A percentile compares a stretch with the other conserved stretches of the same genome.
These are phyloP conservation scores for Exephanes ischioxanthus DNA, from an alignment of 2,888 invertebrate genomes.

Conservation along the genomic window DNA sequence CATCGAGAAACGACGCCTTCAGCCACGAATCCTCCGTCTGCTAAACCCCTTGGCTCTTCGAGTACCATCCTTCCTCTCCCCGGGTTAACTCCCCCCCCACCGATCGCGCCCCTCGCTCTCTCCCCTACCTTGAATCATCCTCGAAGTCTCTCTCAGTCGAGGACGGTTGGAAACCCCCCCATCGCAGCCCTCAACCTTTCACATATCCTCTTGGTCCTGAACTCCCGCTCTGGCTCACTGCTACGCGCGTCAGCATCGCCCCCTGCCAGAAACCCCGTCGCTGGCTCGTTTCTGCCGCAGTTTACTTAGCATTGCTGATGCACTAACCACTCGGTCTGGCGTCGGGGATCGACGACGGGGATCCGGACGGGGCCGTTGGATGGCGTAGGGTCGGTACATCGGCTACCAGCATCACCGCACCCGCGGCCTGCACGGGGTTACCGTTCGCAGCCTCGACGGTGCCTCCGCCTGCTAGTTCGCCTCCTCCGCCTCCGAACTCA, in stretches of 20 bases:
- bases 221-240: conserved; percentile 10
- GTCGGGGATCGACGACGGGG: conserved; percentile 37
- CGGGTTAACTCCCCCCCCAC: conserved; percentile 12
- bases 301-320: conserved; percentile 84
- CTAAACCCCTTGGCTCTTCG: conserved; percentile 43
- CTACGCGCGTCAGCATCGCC: conserved; percentile 42
- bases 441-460: conserved; percentile 42
- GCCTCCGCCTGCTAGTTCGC: conserved; percentile 11
- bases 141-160: conserved; percentile 35
- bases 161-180: background rate
- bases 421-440: conserved; percentile 3
- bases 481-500: conserved; percentile 68
- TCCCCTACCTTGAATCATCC: conserved; percentile 53
- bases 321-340: conserved; percentile 75
- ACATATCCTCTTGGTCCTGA: conserved; percentile 37
- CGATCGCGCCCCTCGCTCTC: background rate
- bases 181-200: conserved; percentile 30
- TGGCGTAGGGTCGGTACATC: conserved; percentile 2
- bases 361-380: background rate
- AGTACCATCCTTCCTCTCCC: conserved; percentile 46
- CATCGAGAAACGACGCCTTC: conserved; percentile 38
- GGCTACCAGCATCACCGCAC: conserved; percentile 45
- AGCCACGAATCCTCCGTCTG: conserved; percentile 30
- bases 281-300: conserved; percentile 75
- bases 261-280: conserved; percentile 38